These are phyloP conservation scores for Cremastinae sp. DNA, from an alignment of 2,888 invertebrate species.

Conservation along the genomic window DNA sequence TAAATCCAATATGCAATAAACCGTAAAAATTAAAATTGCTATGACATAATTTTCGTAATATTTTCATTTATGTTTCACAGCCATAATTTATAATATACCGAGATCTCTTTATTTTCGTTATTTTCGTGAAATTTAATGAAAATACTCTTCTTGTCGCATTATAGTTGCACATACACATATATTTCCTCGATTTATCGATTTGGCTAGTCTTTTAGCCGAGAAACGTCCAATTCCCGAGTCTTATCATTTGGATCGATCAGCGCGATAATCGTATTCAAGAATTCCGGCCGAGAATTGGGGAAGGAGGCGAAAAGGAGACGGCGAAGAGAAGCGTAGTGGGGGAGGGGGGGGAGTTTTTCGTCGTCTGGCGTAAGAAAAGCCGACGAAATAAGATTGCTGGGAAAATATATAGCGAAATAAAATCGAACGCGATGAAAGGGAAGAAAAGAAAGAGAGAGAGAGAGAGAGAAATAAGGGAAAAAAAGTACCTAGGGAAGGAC, in stretches of 20 bases:
- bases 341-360: neutral
- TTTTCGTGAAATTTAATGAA: no score
- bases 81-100: no score
- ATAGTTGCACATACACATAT: no score
- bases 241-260: slow-evolving; percentile 32
- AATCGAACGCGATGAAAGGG: no score
- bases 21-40: no score
- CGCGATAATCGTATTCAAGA: slow-evolving; percentile 47
- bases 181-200: neutral
- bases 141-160: no score
- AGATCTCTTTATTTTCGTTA: no score
- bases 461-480: slow-evolving; percentile 6
- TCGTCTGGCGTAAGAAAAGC: slow-evolving; percentile 15
- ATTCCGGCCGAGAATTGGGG: slow-evolving; percentile 1
- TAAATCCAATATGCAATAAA: no score
- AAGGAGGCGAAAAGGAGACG: slow-evolving; percentile 32
- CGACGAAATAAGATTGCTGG: neutral
- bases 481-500: slow-evolving; percentile 86
- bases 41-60: no score
- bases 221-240: slow-evolving; percentile 7
- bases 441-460: neutral
- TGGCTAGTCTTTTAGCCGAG: neutral
- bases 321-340: slow-evolving; percentile 17
- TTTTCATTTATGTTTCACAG: no score
- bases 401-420: neutral